phyloP scores from a whole-genome alignment of 2,888 invertebrate species.

The Laspeyria flexula region DNA sequence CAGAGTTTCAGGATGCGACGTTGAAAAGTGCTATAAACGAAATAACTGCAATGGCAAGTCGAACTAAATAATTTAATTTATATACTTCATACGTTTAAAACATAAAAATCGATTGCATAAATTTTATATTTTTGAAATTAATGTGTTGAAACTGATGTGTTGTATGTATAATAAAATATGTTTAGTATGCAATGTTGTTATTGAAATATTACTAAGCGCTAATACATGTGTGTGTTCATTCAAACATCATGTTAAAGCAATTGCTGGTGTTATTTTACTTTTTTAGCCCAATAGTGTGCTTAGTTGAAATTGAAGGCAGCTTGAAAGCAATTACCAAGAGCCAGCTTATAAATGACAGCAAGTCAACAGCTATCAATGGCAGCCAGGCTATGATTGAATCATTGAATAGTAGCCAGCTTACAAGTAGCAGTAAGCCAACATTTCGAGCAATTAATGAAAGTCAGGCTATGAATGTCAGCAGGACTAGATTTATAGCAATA shows the following conservation, averaged over 20 bases:
- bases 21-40: constrained; percentile 94
- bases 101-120: too few relatives aligned
- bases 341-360: too few relatives aligned
- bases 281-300: background rate
- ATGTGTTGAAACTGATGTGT: background rate
- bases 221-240: too few relatives aligned
- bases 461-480: background rate
- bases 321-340: too few relatives aligned
- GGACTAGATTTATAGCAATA: too few relatives aligned
- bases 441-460: too few relatives aligned
- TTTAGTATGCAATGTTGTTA: background rate
- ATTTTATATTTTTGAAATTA: background rate
- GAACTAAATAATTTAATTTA: too few relatives aligned
- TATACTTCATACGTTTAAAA: too few relatives aligned
- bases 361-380: too few relatives aligned
- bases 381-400: too few relatives aligned
- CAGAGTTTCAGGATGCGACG: constrained; percentile 95
- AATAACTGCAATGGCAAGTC: constrained; percentile 89
- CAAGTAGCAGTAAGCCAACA: too few relatives aligned
- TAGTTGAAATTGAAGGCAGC: background rate
- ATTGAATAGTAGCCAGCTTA: too few relatives aligned
- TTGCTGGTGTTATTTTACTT: background rate
- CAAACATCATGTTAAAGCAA: background rate
- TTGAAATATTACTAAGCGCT: background rate
- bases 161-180: background rate